These are phyloP conservation scores for Sisyra nigra DNA, from an alignment of 2,888 invertebrate species.

Conservation along the genomic window DNA sequence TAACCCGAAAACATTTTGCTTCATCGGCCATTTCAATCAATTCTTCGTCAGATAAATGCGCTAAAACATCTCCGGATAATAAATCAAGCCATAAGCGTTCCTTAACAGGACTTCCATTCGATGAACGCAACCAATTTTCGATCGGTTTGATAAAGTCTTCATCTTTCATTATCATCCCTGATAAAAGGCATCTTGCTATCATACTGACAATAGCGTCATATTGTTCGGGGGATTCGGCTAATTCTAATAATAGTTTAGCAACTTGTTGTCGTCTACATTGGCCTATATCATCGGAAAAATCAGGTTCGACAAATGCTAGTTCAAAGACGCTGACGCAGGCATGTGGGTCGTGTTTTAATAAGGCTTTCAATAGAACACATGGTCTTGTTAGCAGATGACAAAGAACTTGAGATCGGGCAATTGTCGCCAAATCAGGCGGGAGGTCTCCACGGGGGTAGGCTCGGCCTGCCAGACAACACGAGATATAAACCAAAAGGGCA, in stretches of 20 bases:
- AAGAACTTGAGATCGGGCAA: constrained; percentile 59
- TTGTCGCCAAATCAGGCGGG: constrained; percentile 38
- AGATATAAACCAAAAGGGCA: constrained; percentile 69
- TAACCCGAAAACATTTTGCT: constrained; percentile 53
- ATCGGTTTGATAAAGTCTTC: constrained; percentile 2
- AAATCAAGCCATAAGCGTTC: constrained; percentile 60
- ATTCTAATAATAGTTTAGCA: constrained; percentile 59
- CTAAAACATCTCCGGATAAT: constrained; percentile 40
- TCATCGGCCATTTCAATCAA: constrained; percentile 42
- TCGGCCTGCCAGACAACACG: constrained; percentile 73
- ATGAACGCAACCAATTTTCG: constrained; percentile 3
- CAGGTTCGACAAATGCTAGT: constrained; percentile 67
- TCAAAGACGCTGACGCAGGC: constrained; percentile 76
- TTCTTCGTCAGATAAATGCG: constrained; percentile 37
- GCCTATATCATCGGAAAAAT: constrained; percentile 58
- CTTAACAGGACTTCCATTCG: constrained; percentile 20
- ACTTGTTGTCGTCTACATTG: constrained; percentile 55
- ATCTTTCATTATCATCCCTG: neutral
- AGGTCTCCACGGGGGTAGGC: constrained; percentile 68
- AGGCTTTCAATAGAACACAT: constrained; percentile 55
- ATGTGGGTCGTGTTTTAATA: constrained; percentile 66
- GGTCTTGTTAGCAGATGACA: constrained; percentile 47
- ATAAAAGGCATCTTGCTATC: constrained; percentile 3
- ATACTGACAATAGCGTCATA: constrained; percentile 5
- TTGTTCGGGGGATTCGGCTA: constrained; percentile 45